These are phyloP conservation scores for Phortica variegata DNA, from an alignment of 1,140 invertebrate species.

Conservation along the genomic window DNA sequence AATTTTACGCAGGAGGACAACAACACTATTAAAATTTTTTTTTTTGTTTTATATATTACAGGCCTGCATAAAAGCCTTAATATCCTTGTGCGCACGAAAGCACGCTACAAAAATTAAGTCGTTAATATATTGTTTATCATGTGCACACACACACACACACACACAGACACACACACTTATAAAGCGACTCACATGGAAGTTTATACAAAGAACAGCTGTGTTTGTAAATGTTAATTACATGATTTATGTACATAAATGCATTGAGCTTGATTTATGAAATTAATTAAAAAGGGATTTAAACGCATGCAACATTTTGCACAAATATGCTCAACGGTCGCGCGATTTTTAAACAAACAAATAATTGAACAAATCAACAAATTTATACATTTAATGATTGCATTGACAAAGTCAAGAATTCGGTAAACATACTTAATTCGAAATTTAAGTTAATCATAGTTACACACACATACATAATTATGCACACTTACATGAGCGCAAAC, in stretches of 20 bases:
- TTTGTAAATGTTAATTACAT: conserved; percentile 48
- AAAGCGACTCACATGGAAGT: no score
- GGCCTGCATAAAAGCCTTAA: conserved; percentile 35
- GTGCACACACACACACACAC: conserved; percentile 13
- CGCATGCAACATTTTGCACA: conserved; percentile 2
- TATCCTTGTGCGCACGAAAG: conserved; percentile 18
- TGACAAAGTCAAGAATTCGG: not conserved
- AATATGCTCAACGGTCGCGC: conserved; percentile 18
- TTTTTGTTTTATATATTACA: conserved; percentile 45
- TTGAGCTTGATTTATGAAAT: conserved; percentile 49
- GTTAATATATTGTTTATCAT: conserved; percentile 53
- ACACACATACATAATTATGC: not conserved
- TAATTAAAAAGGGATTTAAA: conserved; percentile 41
- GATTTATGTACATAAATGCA: conserved; percentile 41
- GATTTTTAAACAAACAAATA: not conserved
- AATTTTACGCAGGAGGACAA: conserved; percentile 44
- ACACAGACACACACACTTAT: no score
- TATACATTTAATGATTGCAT: not conserved
- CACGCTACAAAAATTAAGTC: conserved; percentile 49
- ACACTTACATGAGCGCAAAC: conserved; percentile 1
- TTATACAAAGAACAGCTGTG: no score
- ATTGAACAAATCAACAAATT: not conserved
- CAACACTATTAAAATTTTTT: conserved; percentile 37
- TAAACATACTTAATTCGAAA: not conserved
- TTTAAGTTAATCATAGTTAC: not conserved